These are phyloP conservation scores for Daboia siamensis DNA, from an alignment of 2,113 vertebrate species.

Conservation along the genomic window DNA sequence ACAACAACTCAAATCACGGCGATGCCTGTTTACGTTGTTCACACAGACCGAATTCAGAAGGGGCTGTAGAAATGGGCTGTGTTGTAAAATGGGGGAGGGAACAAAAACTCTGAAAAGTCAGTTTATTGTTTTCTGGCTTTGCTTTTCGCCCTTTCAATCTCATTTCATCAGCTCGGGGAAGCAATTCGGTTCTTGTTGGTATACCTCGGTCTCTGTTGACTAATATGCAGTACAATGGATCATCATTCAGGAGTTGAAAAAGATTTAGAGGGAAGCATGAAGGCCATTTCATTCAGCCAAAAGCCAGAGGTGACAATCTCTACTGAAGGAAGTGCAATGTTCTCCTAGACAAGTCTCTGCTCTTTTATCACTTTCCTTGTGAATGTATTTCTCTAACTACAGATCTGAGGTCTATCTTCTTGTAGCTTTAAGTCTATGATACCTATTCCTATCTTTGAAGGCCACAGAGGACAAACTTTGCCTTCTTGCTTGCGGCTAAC, in stretches of 20 bases:
- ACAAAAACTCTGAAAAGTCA: background rate
- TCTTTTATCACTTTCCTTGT: background rate
- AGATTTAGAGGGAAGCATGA: background rate
- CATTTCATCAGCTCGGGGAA: slow-evolving; percentile 31
- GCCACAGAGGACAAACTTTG: background rate
- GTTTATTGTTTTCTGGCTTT: slow-evolving; percentile 33
- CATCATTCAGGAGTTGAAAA: slow-evolving; percentile 6
- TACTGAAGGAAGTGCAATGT: background rate
- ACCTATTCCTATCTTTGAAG: background rate
- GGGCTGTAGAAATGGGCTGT: background rate
- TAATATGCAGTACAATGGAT: slow-evolving; percentile 11
- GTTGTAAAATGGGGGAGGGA: slow-evolving; percentile 8
- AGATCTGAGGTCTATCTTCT: background rate
- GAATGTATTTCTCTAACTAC: background rate
- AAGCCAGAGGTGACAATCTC: background rate
- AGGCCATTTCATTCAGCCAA: background rate
- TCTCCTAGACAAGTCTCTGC: background rate
- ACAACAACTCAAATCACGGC: slow-evolving; percentile 62
- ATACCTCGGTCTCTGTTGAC: slow-evolving; percentile 7
- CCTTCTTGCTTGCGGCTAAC: background rate
- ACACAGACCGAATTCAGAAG: slow-evolving; percentile 48
- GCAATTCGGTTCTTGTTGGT: slow-evolving; percentile 51
- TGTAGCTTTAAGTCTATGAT: background rate
- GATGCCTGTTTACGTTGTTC: slow-evolving; percentile 51
- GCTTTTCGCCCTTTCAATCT: slow-evolving; percentile 11